These are phyloP conservation scores for Spinus pinus DNA, from an alignment of 2,797 vertebrate genomes.

Conservation along the genomic window DNA sequence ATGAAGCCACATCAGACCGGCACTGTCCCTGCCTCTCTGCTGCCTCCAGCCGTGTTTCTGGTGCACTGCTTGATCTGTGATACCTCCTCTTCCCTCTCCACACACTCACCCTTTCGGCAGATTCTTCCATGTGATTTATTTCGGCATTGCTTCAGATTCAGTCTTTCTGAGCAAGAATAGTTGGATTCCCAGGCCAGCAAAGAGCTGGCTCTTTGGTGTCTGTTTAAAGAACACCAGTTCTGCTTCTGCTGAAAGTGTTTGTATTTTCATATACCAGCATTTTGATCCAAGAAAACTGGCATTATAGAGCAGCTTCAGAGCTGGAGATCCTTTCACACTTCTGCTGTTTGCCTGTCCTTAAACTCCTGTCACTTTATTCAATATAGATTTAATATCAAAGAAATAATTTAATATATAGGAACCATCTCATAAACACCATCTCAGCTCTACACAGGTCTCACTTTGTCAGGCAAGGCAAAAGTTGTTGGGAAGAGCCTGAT, in stretches of 20 bases:
- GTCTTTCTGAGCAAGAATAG: not conserved
- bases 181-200: not conserved
- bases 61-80: not conserved
- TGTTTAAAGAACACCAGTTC: not conserved
- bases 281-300: not conserved
- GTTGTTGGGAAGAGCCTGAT: not conserved
- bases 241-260: not conserved
- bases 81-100: not conserved
- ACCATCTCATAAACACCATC: not conserved
- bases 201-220: not conserved
- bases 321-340: not conserved
- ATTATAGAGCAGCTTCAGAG: not conserved
- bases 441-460: not conserved
- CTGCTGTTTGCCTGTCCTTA: not conserved
- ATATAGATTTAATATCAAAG: not conserved
- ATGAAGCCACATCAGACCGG: not conserved
- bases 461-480: not conserved
- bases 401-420: not conserved
- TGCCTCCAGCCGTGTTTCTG: not conserved
- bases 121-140: not conserved
- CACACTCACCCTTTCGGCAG: accelerated
- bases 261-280: not conserved
- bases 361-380: not conserved
- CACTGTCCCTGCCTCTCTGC: not conserved
- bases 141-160: not conserved